phyloP scores from a whole-genome alignment of 2,113 vertebrate species.

The Cyphomyrus plagiostoma region DNA sequence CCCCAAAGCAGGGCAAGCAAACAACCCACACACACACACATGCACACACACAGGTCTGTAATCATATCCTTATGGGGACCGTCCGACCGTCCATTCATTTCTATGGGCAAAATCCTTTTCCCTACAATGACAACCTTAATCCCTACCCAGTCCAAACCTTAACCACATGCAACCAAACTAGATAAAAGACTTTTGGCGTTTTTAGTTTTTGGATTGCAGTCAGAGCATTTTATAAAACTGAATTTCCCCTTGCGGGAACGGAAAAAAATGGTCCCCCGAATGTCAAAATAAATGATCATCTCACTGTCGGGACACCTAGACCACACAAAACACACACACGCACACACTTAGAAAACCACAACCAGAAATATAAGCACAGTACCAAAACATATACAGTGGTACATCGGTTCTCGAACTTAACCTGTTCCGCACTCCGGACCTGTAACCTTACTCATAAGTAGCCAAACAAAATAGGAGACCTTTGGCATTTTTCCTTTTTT shows the following conservation, averaged over 20 bases:
- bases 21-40: slow-evolving; percentile 37
- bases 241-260: not conserved
- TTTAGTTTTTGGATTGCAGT: no score
- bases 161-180: not conserved
- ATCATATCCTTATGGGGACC: not conserved
- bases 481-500: no score
- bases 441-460: no score
- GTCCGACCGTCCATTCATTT: not conserved
- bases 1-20: slow-evolving; percentile 5
- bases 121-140: not conserved
- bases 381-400: not conserved
- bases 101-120: not conserved
- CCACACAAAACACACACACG: no score
- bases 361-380: not conserved
- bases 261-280: not conserved
- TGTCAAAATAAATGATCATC: not conserved
- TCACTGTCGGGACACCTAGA: not conserved
- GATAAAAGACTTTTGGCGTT: not conserved
- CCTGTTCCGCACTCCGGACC: no score
- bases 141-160: not conserved
- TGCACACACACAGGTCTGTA: not conserved
- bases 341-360: not conserved
- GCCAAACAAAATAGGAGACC: no score
- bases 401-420: no score
- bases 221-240: not conserved